Conservation (phyloP, 2,113 vertebrate species). For the Colius striatus region DNA sequence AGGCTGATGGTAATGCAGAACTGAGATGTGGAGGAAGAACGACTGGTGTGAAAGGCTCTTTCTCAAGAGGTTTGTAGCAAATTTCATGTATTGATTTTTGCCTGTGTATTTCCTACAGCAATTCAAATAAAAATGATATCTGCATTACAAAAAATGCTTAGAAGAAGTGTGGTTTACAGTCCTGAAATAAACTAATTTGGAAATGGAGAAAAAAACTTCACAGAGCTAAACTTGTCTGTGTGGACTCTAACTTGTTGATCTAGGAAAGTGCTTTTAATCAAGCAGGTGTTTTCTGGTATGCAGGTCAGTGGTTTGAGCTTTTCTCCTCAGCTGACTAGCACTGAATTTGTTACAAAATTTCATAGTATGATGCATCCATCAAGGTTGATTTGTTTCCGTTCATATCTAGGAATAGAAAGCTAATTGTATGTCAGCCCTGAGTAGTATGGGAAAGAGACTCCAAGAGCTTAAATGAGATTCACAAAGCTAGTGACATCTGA, state of each 20-base stretch:
- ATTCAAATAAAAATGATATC: background rate
- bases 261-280: background rate
- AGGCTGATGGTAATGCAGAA: background rate
- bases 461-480: background rate
- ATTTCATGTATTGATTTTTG: background rate
- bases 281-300: background rate
- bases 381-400: background rate
- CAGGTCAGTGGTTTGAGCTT: background rate
- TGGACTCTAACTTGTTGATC: background rate
- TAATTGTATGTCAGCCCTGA: background rate
- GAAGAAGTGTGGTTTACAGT: background rate
- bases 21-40: background rate
- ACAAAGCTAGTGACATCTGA: background rate
- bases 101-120: background rate
- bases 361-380: background rate
- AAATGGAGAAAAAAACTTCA: background rate
- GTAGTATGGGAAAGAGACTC: background rate
- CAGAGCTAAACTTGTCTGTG: background rate
- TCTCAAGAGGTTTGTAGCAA: background rate
- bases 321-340: background rate
- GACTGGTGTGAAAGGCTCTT: background rate
- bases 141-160: background rate
- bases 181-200: background rate
- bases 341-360: background rate
- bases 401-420: background rate